Conservation (phyloP, 2,888 invertebrate species). For the Neuroscelio doddi region DNA sequence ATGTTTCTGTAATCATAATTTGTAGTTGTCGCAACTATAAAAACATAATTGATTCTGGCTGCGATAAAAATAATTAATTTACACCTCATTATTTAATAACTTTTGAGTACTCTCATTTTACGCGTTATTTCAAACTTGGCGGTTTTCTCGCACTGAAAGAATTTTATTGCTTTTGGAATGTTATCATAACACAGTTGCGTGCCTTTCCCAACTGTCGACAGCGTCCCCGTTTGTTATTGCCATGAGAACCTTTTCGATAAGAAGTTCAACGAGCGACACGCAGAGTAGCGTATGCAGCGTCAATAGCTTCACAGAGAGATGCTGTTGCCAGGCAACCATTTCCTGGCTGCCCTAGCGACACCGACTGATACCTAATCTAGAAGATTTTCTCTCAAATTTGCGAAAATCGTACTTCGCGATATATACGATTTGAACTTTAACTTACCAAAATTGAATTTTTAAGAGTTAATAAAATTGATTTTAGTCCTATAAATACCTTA, state of each 20-base stretch:
- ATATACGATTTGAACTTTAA: neutral
- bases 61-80: no score
- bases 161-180: neutral
- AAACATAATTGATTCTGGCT: no score
- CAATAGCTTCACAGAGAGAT: conserved; percentile 52
- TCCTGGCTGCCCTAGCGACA: conserved; percentile 59
- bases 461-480: no score
- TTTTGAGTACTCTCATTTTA: no score
- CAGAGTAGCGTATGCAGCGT: conserved; percentile 32
- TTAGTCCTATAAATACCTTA: no score
- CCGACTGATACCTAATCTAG: conserved; percentile 25
- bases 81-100: no score
- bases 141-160: neutral
- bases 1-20: no score
- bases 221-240: conserved; percentile 6
- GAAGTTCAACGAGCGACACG: conserved; percentile 22
- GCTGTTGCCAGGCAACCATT: conserved; percentile 67
- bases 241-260: conserved; percentile 16
- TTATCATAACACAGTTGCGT: neutral
- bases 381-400: conserved; percentile 8
- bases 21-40: no score
- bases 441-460: neutral
- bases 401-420: neutral
- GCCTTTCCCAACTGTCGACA: neutral
- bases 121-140: neutral